Percentiles rank a stretch among this genome's conserved stretches.
Evolutionary conservation across 1,140 invertebrate species (phyloP).

Genomic region (Geopemphigus sp.): DNA sequence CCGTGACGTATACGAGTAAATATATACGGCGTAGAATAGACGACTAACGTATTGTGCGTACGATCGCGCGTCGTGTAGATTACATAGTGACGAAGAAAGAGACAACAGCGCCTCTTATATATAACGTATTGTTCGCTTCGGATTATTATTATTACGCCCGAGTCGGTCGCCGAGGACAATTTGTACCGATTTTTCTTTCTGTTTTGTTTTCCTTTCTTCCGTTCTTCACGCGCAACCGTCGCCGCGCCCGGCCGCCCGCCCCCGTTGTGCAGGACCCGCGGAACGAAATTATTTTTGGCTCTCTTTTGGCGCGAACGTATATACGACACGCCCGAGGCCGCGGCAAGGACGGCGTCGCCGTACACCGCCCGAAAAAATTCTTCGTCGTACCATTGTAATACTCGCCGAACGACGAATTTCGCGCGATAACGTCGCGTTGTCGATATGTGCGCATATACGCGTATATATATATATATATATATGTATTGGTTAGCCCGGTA

Average conservation of each 20-base stretch:
- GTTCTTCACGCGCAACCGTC: neutral
- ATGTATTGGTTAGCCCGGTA: no score
- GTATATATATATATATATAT: no score
- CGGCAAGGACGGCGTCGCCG: conserved; percentile 21
- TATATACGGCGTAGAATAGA: neutral
- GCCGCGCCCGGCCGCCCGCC: neutral
- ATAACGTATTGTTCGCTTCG: neutral
- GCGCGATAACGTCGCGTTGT: no score
- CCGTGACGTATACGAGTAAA: neutral
- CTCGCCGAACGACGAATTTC: no score
- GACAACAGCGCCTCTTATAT: neutral
- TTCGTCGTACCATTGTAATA: no score
- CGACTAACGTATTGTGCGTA: neutral
- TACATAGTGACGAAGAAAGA: conserved; percentile 8
- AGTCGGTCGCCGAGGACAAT: neutral
- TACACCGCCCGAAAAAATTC: conserved; percentile 20
- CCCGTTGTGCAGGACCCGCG: conserved; percentile 20
- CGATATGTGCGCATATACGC: no score
- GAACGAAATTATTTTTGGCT: conserved; percentile 37
- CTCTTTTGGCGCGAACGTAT: conserved; percentile 23
- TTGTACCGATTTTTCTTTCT: conserved; percentile 35
- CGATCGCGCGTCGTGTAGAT: neutral
- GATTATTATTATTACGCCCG: neutral
- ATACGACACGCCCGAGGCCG: conserved; percentile 11
- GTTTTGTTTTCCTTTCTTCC: conserved; percentile 37